Evolutionary conservation across 1,140 invertebrate genomes (phyloP).

Genomic region (Mactra quadrangularis): DNA sequence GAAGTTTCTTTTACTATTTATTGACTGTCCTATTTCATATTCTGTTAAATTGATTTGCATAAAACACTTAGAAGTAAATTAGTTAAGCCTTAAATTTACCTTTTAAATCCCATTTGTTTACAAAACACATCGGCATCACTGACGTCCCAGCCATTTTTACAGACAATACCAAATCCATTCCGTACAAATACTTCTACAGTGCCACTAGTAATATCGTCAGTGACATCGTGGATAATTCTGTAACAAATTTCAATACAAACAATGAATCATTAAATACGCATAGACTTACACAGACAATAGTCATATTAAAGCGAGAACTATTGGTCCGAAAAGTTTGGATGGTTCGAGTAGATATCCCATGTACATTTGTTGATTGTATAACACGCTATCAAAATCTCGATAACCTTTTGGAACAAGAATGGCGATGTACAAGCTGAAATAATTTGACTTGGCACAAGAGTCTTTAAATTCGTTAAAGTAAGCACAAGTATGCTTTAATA

Average conservation of each 20-base stretch:
- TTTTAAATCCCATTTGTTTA: constrained; percentile 75
- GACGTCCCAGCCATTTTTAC: constrained; percentile 76
- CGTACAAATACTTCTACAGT: constrained; percentile 70
- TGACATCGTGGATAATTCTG: neutral
- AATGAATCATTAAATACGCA: neutral
- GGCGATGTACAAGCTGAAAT: no score
- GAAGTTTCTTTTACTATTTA: no score
- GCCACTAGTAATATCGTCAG: constrained; percentile 38
- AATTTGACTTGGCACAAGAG: no score
- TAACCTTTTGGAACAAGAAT: no score
- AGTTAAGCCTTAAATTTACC: no score
- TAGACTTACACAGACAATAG: neutral
- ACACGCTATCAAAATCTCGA: no score
- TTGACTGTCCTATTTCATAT: no score
- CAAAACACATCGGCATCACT: constrained; percentile 77
- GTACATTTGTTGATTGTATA: no score
- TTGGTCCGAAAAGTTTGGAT: neutral
- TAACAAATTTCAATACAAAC: neutral
- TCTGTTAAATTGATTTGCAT: no score
- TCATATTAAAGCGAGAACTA: neutral
- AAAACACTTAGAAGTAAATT: no score
- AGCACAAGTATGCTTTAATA: neutral
- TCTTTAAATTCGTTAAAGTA: no score
- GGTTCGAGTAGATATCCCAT: neutral
- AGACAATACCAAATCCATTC: constrained; percentile 75